Evolutionary conservation across 2,113 vertebrate genomes (phyloP).

Genomic region (Podiceps cristatus): DNA sequence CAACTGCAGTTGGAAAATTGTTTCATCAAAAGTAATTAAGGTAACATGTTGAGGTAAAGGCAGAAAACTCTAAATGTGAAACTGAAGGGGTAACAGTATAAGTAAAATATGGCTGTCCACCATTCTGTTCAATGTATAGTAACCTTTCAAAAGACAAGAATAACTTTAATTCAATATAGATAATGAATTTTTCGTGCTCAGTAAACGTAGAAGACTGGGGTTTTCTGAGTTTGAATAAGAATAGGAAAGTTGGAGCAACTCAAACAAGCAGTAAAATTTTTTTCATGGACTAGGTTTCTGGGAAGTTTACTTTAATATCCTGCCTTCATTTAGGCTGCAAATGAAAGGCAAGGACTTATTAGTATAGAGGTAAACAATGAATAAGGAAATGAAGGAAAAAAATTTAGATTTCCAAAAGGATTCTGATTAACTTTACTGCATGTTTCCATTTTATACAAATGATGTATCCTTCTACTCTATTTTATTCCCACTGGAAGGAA

Average conservation of each 20-base stretch:
- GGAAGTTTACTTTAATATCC: neutral
- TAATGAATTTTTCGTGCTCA: neutral
- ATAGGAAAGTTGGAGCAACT: neutral
- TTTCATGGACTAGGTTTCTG: neutral
- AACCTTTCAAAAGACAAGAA: neutral
- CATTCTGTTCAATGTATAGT: neutral
- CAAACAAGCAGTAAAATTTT: neutral
- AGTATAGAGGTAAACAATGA: neutral
- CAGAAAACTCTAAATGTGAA: neutral
- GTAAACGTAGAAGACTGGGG: neutral
- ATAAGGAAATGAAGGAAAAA: neutral
- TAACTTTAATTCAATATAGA: neutral
- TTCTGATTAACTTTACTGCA: neutral
- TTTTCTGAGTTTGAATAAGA: neutral
- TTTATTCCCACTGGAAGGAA: neutral
- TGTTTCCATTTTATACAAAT: neutral
- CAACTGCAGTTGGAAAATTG: constrained; percentile 17
- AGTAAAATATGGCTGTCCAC: neutral
- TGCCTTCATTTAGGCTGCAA: neutral
- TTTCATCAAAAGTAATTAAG: constrained; percentile 37
- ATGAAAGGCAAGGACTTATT: neutral
- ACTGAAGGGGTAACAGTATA: neutral
- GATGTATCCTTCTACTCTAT: neutral
- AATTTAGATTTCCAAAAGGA: neutral
- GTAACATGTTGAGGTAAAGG: neutral